Evolutionary conservation across 1,140 invertebrate species (phyloP).

Genomic region (Mylabris phalerata): DNA sequence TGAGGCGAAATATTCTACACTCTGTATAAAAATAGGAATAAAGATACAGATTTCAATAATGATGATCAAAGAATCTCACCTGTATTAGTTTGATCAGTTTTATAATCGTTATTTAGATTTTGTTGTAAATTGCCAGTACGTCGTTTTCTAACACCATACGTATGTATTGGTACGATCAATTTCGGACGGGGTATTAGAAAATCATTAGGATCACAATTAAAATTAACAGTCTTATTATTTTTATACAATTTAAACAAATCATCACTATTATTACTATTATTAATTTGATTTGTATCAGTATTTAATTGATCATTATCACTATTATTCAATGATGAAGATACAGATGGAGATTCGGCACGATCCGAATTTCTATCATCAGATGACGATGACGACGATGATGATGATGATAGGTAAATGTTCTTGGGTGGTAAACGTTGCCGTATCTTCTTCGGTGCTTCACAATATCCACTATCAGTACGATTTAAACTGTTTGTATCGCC

Average conservation of each 20-base stretch:
- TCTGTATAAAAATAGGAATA: no score
- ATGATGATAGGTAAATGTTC: constrained; percentile 32
- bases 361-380: not conserved
- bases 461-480: not conserved
- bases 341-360: no score
- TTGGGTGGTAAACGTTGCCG: constrained; percentile 36
- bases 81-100: not conserved
- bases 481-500: constrained; percentile 1
- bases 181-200: constrained; percentile 77
- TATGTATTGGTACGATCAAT: constrained; percentile 79
- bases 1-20: no score
- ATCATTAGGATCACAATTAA: constrained; percentile 37
- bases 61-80: no score
- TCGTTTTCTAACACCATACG: constrained; percentile 68
- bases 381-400: constrained; percentile 1
- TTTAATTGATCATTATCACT: constrained; percentile 16
- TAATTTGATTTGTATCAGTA: not conserved
- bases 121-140: constrained; percentile 63
- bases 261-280: constrained; percentile 24
- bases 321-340: constrained; percentile 9
- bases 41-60: no score
- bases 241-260: constrained; percentile 44
- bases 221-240: constrained; percentile 32
- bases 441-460: constrained; percentile 12
- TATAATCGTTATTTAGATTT: not conserved